Percentiles rank a stretch among this genome's conserved stretches.
These are phyloP conservation scores for Elegia similella DNA, from an alignment of 2,888 invertebrate genomes.

Conservation along the genomic window DNA sequence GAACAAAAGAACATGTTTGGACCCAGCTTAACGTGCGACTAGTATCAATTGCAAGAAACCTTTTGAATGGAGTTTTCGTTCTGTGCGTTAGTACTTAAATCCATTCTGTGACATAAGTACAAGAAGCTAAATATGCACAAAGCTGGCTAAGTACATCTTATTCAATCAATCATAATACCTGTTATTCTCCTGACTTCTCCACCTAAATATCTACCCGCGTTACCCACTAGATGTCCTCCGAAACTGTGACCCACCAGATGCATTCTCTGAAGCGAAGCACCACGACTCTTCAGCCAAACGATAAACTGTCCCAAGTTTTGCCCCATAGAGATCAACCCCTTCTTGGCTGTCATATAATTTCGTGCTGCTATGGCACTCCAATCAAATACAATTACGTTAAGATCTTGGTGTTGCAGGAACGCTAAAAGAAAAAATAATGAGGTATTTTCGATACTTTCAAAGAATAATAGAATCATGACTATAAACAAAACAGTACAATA, in stretches of 20 bases:
- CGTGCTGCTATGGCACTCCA: constrained; percentile 59
- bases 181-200: constrained; percentile 54
- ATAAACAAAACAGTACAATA: too few relatives aligned
- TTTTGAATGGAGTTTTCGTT: too few relatives aligned
- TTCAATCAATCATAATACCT: constrained; percentile 38
- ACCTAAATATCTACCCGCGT: constrained; percentile 50
- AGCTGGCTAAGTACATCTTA: too few relatives aligned
- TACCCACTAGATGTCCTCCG: constrained; percentile 66
- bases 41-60: too few relatives aligned
- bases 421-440: constrained; percentile 35
- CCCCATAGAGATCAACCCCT: constrained; percentile 47
- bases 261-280: constrained; percentile 44
- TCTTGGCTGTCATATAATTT: constrained; percentile 53
- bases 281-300: constrained; percentile 43
- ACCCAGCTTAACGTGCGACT: too few relatives aligned
- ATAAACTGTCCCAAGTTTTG: constrained; percentile 48
- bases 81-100: too few relatives aligned
- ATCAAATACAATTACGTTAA: constrained; percentile 68
- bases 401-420: constrained; percentile 47
- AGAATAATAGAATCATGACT: too few relatives aligned
- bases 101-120: too few relatives aligned
- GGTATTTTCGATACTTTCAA: too few relatives aligned
- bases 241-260: constrained; percentile 72
- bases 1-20: too few relatives aligned
- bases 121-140: too few relatives aligned